A percentile compares a stretch with the other conserved stretches of the same genome.
Conservation (phyloP, 2,888 invertebrate species). For the Heliconius sara region DNA sequence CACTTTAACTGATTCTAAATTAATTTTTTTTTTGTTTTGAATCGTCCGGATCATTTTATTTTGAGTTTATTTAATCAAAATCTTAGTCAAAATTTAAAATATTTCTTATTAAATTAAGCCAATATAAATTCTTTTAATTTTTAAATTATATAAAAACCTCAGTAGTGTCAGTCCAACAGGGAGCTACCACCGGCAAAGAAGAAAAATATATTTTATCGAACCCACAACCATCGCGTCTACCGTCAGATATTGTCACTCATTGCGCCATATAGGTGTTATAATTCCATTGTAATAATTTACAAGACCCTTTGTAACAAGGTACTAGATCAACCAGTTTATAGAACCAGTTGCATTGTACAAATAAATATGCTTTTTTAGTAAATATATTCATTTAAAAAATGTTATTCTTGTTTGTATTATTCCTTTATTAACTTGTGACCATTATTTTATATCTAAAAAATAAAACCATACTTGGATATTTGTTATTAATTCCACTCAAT, state of each 20-base stretch:
- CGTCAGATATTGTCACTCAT: background rate
- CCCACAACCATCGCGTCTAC: background rate
- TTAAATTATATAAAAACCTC: background rate
- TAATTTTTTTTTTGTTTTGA: too few relatives aligned
- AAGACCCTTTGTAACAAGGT: background rate
- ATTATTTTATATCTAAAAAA: background rate
- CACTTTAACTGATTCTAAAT: too few relatives aligned
- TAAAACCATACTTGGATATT: background rate
- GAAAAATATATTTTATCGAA: background rate
- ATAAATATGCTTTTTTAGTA: background rate
- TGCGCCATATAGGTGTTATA: background rate
- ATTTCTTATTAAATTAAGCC: too few relatives aligned
- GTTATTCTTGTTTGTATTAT: background rate
- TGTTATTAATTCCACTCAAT: background rate
- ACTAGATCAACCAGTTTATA: slow-evolving; percentile 19
- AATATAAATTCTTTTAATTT: too few relatives aligned
- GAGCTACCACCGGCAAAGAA: too few relatives aligned
- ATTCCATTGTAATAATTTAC: background rate
- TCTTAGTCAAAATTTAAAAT: too few relatives aligned
- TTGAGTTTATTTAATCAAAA: too few relatives aligned
- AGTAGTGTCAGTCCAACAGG: too few relatives aligned
- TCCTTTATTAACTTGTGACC: background rate
- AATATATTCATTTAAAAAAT: background rate
- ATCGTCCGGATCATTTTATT: too few relatives aligned
- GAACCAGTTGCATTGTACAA: background rate